Base-by-base conservation (phyloP, 2,797 vertebrate species). In the Myripristis murdjan region DNA sequence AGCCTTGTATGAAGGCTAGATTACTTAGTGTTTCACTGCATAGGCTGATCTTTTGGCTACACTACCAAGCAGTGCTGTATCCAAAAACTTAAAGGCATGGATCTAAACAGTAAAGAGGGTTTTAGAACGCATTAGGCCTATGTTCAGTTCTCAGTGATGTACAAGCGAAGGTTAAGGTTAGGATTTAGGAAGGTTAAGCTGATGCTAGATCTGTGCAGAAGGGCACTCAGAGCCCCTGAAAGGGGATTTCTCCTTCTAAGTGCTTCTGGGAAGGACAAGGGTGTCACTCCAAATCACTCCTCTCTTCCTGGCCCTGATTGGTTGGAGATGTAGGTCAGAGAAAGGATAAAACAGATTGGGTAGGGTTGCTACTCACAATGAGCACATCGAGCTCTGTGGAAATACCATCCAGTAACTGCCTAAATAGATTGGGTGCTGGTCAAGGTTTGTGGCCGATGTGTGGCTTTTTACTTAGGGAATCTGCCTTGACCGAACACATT, bases 311-410 rank as follows among this genome's bases (percentile, higher is more conserved):
- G 49, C 74, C 74, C 65, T 76, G 82, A 88, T 87, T 87, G 79
- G 82, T 59, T 74, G 20, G 41, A 64, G 65, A 90, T 88, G 56
- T 88, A 87, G 86, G 89, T 89, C 89, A 89, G 56, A 64, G 75
- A 67, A 78, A 79, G 63, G 78, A 76, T 80, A 71, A 83, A 56
- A 67, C 48, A 77, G 78, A 83, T 83, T 82, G 56, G 69, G 52
- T 72, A 64, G 58, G 60, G 48, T 65, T 75, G 54, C 51, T 64
- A 53, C 35, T 70, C 60, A 55, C 33, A 3, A 24, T 70, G 61
- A 65, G 61, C 20, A 6, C 53, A 66, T 28, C 58, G 22, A 75
- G 35, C 54, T 63, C 39, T 18, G 24, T 48, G 15, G 74, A 39
- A 75, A 68, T 39, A 52, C 44, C 11, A 39, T 4, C 24, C 37